These are phyloP conservation scores for Myotis pilosus DNA, from an alignment of 2,797 vertebrate species.

Conservation along the genomic window DNA sequence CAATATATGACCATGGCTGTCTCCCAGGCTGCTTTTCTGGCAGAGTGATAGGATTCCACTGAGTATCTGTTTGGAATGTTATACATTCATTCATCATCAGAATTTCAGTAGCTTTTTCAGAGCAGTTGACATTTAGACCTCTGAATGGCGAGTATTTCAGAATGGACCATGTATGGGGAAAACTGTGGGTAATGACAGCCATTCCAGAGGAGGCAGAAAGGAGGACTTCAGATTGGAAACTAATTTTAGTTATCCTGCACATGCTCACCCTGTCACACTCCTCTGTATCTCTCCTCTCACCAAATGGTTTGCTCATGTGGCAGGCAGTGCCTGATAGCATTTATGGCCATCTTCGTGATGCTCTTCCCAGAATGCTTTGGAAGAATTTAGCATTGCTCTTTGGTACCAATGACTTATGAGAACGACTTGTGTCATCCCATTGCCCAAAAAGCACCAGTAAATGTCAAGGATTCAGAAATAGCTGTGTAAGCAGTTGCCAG, in stretches of 20 bases:
- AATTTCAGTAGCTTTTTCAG: slow-evolving; percentile 34
- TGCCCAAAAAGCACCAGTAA: slow-evolving; percentile 29
- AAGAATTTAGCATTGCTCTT: slow-evolving; percentile 61
- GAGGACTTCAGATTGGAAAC: slow-evolving; percentile 81
- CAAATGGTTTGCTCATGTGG: slow-evolving; percentile 70
- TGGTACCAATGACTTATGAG: slow-evolving; percentile 55
- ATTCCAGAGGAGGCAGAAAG: slow-evolving; percentile 68
- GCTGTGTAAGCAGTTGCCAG: slow-evolving; percentile 17
- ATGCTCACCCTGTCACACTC: slow-evolving; percentile 81
- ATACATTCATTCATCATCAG: slow-evolving; percentile 55
- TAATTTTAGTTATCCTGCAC: slow-evolving; percentile 84
- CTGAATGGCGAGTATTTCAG: slow-evolving; percentile 58
- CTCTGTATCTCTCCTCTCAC: slow-evolving; percentile 80
- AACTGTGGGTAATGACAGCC: slow-evolving; percentile 71
- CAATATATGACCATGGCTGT: slow-evolving; percentile 10
- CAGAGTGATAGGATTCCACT: slow-evolving; percentile 40
- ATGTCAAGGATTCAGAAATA: slow-evolving; percentile 65
- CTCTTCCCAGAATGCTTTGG: slow-evolving; percentile 67
- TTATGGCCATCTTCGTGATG: slow-evolving; percentile 72
- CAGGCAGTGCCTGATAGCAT: slow-evolving; percentile 76
- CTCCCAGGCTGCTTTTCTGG: slow-evolving; percentile 36
- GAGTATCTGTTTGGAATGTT: slow-evolving; percentile 54
- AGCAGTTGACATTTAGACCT: slow-evolving; percentile 65
- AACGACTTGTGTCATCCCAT: slow-evolving; percentile 43
- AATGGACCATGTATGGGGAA: slow-evolving; percentile 83